These are phyloP conservation scores for Agonopterix alstromeriana DNA, from an alignment of 2,888 invertebrate genomes.

Conservation along the genomic window DNA sequence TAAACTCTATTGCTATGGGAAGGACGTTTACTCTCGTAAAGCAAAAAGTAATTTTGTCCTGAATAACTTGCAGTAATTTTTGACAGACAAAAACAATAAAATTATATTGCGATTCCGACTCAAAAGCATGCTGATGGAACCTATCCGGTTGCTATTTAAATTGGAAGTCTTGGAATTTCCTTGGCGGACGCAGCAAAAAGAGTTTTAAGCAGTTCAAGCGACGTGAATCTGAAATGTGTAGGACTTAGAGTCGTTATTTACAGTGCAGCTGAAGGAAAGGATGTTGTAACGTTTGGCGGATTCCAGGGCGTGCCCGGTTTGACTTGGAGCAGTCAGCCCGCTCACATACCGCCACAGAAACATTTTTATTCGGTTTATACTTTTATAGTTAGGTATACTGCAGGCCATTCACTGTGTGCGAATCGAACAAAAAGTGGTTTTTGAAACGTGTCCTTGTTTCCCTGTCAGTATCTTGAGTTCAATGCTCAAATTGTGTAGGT, in stretches of 20 bases:
- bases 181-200: constrained; percentile 49
- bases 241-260: constrained; percentile 41
- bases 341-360: constrained; percentile 43
- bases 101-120: constrained; percentile 10
- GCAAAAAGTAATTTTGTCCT: background rate
- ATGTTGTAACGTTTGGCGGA: constrained; percentile 41
- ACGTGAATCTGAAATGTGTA: constrained; percentile 25
- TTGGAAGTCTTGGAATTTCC: constrained; percentile 58
- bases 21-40: background rate
- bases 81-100: constrained; percentile 12
- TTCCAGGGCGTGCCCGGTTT: constrained; percentile 36
- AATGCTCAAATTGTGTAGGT: background rate
- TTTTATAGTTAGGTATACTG: constrained; percentile 9
- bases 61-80: constrained; percentile 1
- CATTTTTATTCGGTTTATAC: constrained; percentile 34
- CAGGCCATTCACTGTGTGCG: constrained; percentile 38
- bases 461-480: constrained; percentile 7
- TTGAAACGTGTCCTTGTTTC: constrained; percentile 10
- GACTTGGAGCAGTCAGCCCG: constrained; percentile 29
- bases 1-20: background rate
- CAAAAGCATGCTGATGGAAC: constrained; percentile 30
- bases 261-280: constrained; percentile 22
- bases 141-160: constrained; percentile 52
- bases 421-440: constrained; percentile 33
- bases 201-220: constrained; percentile 18